These are phyloP conservation scores for Nymphalis polychloros DNA, from an alignment of 2,888 invertebrate genomes.

Conservation along the genomic window DNA sequence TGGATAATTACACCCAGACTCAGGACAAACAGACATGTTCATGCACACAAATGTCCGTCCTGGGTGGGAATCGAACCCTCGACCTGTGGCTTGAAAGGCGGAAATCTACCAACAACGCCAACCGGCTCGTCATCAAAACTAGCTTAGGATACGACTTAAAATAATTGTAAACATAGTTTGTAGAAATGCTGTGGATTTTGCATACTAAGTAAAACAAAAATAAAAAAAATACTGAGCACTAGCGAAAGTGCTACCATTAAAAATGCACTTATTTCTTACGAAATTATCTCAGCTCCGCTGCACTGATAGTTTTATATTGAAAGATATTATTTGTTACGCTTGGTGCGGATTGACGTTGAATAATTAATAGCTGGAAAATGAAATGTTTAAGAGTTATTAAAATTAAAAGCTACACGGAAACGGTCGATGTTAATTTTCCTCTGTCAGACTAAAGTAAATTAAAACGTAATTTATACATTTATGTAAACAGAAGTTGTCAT, in stretches of 20 bases:
- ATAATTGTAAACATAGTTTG: no score
- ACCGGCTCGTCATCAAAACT: no score
- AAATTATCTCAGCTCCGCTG: conserved; percentile 18
- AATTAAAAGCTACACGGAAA: conserved; percentile 19
- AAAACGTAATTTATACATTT: background rate
- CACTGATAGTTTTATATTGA: conserved; percentile 18
- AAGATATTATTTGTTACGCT: conserved; percentile 24
- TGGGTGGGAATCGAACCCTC: no score
- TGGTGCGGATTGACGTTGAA: conserved; percentile 22
- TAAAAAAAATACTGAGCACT: conserved; percentile 26
- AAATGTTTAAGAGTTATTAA: conserved; percentile 1
- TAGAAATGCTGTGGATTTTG: background rate
- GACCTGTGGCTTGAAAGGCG: no score
- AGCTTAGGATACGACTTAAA: no score
- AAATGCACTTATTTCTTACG: conserved; percentile 27
- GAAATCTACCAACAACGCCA: no score
- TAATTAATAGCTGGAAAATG: conserved; percentile 23
- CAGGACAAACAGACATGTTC: no score
- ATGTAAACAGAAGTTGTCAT: no score
- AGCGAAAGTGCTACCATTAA: conserved; percentile 36
- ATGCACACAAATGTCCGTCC: no score
- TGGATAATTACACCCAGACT: no score
- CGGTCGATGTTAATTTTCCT: background rate
- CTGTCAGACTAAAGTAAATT: conserved; percentile 1
- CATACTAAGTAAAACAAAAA: no score